Evolutionary conservation across 2,113 vertebrate species (phyloP), one percentile per base, ranked within the genome.

Genomic region (Ascaphus truei): DNA sequence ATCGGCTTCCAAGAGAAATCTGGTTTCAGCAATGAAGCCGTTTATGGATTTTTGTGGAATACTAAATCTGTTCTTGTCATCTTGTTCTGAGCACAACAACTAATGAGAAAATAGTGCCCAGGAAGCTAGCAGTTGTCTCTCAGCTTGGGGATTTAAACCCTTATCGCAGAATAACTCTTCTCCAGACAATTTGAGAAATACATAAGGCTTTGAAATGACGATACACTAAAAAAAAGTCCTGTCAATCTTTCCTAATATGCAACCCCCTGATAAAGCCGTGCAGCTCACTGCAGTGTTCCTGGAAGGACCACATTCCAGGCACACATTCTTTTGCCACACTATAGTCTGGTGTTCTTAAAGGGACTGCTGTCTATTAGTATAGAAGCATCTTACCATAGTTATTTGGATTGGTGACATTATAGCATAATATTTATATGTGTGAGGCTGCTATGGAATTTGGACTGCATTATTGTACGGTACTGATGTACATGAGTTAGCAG

Each of bases 31-130:
- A 66, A 66, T 66, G 36, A 66, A 66, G 50, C 63, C 30, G 63
- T 66, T 66, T 41, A 66, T 56, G 43, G 0, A 0, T 74, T 10
- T 68, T 75, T 65, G 11, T 34, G 73, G 75, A 81, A 72, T 66
- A 64, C 68, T 71, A 79, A 80, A 81, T 79, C 75, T 52, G 50
- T 80, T 77, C 68, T 71, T 77, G 76, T 79, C 72, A 75, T 76
- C 80, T 67, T 71, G 76, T 64, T 78, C 68, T 74, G 79, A 79
- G 31, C 72, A 78, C 71, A 77, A 62, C 10, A 51, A 69, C 7
- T 76, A 77, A 78, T 51, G 66, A 81, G 74, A 69, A 62, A 72
- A 66, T 68, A 3, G 6, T 50, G 60, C 56, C 45, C 25, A 36
- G 75, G 73, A 74, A 57, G 25, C 34, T 9, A 31, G 51, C 52